Percentiles rank a stretch among this genome's conserved stretches.
Evolutionary conservation across 2,888 invertebrate species (phyloP).

Genomic region (Allacma fusca): DNA sequence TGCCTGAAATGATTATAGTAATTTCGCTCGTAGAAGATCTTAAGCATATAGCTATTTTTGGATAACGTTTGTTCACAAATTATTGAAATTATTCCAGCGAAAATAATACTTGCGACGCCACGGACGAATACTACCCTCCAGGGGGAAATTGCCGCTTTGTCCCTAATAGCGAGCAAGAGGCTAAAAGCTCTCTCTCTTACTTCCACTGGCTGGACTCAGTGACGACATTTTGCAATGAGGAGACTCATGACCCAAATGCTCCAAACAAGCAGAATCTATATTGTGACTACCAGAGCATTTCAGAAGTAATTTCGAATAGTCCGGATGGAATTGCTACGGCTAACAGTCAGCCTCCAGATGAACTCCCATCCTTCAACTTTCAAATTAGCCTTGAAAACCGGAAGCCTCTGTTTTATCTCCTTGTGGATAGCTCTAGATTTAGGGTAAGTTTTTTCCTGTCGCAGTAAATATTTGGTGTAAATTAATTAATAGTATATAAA

Average conservation of each 20-base stretch:
- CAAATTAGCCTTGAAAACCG: not conserved
- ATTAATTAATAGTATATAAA: not conserved
- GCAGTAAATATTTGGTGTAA: not conserved
- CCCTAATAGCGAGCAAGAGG: not conserved
- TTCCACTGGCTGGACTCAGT: not conserved
- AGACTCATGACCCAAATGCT: not conserved
- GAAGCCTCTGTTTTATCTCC: not conserved
- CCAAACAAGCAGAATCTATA: not conserved
- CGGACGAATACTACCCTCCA: not conserved
- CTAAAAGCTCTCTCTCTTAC: not conserved
- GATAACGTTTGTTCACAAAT: no score
- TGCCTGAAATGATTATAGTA: no score
- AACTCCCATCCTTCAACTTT: not conserved
- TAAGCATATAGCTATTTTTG: no score
- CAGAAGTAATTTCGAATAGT: not conserved
- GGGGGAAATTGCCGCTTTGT: conserved; percentile 11
- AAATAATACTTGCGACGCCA: not conserved
- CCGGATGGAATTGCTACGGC: not conserved
- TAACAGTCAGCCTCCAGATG: not conserved
- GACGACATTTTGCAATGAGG: not conserved
- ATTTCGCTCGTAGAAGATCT: no score
- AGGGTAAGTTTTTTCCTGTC: not conserved
- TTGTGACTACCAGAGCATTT: not conserved
- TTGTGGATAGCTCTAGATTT: not conserved
- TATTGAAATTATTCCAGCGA: not conserved